Percentiles rank a stretch among this genome's conserved stretches.
Evolutionary conservation across 1,140 invertebrate species (phyloP).

Genomic region (Drosophila orosa): DNA sequence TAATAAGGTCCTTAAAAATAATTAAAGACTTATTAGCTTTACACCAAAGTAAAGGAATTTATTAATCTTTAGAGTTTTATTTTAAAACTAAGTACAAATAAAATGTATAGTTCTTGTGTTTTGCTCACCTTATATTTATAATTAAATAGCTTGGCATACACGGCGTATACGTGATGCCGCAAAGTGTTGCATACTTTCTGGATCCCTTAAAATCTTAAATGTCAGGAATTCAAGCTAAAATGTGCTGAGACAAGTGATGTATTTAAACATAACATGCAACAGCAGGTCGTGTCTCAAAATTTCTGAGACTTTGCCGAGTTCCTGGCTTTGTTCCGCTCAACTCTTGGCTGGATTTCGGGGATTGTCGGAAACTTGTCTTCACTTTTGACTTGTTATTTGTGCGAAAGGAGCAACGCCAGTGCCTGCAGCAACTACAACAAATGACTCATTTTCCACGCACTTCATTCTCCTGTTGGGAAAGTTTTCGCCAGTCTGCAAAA

Average conservation of each 20-base stretch:
- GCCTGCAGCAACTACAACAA: constrained; percentile 51
- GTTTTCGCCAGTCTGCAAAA: constrained; percentile 22
- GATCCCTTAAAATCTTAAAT: neutral
- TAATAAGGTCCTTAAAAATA: neutral
- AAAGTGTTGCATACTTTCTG: constrained; percentile 50
- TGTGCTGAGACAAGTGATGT: constrained; percentile 11
- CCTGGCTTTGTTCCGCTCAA: constrained; percentile 28
- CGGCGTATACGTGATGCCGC: constrained; percentile 39
- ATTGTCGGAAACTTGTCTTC: constrained; percentile 69
- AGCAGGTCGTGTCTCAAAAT: constrained; percentile 24
- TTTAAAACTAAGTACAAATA: too few species aligned
- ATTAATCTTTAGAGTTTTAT: too few species aligned
- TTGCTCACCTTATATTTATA: too few species aligned
- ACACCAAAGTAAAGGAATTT: too few species aligned
- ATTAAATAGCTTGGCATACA: constrained; percentile 3
- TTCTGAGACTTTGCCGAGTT: constrained; percentile 23
- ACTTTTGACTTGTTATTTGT: constrained; percentile 35
- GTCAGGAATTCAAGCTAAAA: neutral
- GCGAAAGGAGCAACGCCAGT: constrained; percentile 6
- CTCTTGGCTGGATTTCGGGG: constrained; percentile 39
- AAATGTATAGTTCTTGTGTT: too few species aligned
- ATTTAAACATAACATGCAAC: constrained; percentile 29
- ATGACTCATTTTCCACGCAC: constrained; percentile 63
- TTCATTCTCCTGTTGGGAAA: constrained; percentile 54
- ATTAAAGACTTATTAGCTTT: neutral